Evolutionary conservation across 1,140 invertebrate genomes (phyloP), one percentile per base, ranked within the genome.

Genomic region (Formica selysi): DNA sequence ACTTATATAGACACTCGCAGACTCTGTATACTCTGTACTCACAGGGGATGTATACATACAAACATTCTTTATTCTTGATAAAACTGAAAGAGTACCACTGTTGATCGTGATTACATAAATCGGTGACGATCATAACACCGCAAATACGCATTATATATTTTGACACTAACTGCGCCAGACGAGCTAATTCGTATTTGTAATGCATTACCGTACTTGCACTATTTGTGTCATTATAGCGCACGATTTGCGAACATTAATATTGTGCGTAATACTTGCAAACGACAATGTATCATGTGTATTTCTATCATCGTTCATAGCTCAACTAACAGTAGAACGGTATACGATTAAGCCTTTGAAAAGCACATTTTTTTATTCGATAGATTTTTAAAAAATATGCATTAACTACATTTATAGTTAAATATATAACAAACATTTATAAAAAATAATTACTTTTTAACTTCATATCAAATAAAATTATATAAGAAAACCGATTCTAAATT

Each of bases 1-100:
- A 83, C 79, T 83, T 73, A 83, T 83, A 83, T 83, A 83, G 79
- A 83, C 79, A 83, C 68, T 83, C 79, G 68, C 68, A 57, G 38
- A 11, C 36, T 38, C 79, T 83, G 68, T 83, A 51, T 51, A 51
- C 48, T 51, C 16, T 4, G 48, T 19, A 19, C 4, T 74, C 68
- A 83, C 38, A 74, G 79, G 67, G 79, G 67, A 44, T 54, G 32
- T 73, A 51, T 19, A 83, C 79, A 62, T 74, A 83, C 68, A 32
- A 38, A 38, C 68, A 57, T 74, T 83, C 79, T 74, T 83, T 19
- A 74, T 74, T 73, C 68, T 29, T n/a, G 68, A 36, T 57, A 61
- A 83, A 83, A 83, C 79, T 83, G 29, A 57, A 73, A 54, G 79
- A 74, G 38, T 61, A 81, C 36, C 22, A 57, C 54, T 83, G 68